Conservation (phyloP, 2,888 invertebrate genomes). For the Eupithecia pulchellata region DNA sequence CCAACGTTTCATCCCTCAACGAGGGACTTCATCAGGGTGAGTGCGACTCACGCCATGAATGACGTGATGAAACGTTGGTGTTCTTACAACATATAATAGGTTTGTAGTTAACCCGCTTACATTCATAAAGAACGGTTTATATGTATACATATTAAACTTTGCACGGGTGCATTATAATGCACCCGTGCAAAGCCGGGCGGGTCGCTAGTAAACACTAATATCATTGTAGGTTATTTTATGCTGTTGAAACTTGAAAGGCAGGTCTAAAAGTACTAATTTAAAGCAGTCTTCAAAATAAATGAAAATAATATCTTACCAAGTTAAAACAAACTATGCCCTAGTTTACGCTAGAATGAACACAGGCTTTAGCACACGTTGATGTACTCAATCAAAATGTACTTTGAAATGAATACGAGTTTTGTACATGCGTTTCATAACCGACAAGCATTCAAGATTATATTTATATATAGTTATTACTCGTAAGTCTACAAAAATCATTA, state of each 20-base stretch:
- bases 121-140: no score
- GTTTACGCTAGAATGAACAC: conserved; percentile 33
- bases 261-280: conserved; percentile 8
- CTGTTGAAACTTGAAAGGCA: not conserved
- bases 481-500: conserved; percentile 49
- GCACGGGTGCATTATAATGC: no score
- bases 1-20: no score
- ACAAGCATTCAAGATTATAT: conserved; percentile 37
- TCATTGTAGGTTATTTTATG: not conserved
- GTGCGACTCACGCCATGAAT: no score
- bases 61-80: no score
- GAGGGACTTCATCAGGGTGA: no score
- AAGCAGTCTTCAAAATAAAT: conserved; percentile 11
- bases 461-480: conserved; percentile 23
- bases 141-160: no score
- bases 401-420: conserved; percentile 62
- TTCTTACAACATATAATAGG: no score
- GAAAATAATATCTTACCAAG: not conserved
- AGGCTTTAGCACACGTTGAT: conserved; percentile 16
- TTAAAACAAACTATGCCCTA: not conserved
- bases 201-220: not conserved
- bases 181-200: no score
- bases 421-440: conserved; percentile 47
- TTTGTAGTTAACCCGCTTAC: no score
- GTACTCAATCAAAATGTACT: conserved; percentile 29